Evolutionary conservation across 2,888 invertebrate genomes (phyloP).

Genomic region (Pemphredon lugubris): DNA sequence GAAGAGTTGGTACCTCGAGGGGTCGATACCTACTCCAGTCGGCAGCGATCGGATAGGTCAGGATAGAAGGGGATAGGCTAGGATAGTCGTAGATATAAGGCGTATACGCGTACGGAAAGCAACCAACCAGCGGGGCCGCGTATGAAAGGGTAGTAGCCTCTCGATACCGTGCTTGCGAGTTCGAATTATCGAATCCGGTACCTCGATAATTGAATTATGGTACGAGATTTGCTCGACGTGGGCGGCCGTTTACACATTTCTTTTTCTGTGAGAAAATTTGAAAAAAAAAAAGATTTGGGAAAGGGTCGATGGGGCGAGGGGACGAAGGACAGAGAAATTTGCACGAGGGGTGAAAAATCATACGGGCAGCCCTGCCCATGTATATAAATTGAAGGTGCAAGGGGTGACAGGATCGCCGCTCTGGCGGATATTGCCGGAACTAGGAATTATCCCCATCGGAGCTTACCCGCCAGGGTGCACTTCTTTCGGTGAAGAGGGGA

Average conservation of each 20-base stretch:
- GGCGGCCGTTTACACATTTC: too few species aligned
- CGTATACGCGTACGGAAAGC: slow-evolving; percentile 19
- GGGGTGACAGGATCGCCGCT: slow-evolving; percentile 69
- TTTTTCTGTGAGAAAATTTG: too few species aligned
- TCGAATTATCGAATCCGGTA: too few species aligned
- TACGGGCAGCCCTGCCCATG: slow-evolving; percentile 18
- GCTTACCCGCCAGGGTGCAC: slow-evolving; percentile 64
- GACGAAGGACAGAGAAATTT: not conserved
- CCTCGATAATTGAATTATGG: too few species aligned
- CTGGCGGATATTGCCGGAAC: slow-evolving; percentile 75
- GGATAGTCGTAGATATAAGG: slow-evolving; percentile 36
- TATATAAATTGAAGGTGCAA: slow-evolving; percentile 16
- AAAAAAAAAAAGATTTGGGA: not conserved
- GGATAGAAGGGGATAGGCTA: slow-evolving; percentile 59
- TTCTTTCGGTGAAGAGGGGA: slow-evolving; percentile 38
- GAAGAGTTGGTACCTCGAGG: slow-evolving; percentile 51
- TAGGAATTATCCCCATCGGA: slow-evolving; percentile 68
- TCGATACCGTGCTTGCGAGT: not conserved
- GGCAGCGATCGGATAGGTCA: slow-evolving; percentile 68
- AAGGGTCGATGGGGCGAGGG: not conserved
- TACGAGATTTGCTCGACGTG: too few species aligned
- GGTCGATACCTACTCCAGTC: slow-evolving; percentile 71
- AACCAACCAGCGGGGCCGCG: slow-evolving; percentile 43
- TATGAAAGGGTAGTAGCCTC: slow-evolving; percentile 31
- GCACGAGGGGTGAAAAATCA: slow-evolving; percentile 18